Evolutionary conservation across 2,888 invertebrate species (phyloP).

Genomic region (Metopia argyrocephala): DNA sequence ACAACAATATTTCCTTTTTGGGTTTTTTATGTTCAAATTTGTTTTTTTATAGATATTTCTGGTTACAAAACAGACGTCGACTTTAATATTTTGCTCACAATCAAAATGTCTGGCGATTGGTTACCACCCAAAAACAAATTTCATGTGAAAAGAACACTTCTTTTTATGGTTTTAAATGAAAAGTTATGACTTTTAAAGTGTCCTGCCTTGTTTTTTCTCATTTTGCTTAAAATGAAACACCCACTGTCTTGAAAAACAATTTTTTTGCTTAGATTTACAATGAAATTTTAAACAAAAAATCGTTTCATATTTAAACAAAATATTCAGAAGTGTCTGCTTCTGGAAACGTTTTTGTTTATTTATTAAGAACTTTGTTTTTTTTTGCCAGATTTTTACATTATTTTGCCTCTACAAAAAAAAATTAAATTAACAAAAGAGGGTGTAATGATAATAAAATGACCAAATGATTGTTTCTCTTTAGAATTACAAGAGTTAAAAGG

Average conservation of each 20-base stretch:
- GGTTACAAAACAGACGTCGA: not conserved
- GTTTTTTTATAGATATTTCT: not conserved
- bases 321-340: no score
- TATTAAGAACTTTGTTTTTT: conserved; percentile 17
- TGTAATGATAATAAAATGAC: no score
- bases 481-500: no score
- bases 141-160: conserved; percentile 26
- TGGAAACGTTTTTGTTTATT: conserved; percentile 18
- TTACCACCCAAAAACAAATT: not conserved
- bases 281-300: conserved; percentile 46
- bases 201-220: conserved; percentile 20
- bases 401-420: not conserved
- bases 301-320: conserved; percentile 50
- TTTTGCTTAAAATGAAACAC: not conserved
- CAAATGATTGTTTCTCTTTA: no score
- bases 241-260: conserved; percentile 43
- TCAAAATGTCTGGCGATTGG: no score
- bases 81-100: not conserved
- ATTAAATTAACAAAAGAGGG: conserved; percentile 24
- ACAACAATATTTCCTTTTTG: no score
- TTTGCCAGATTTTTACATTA: conserved; percentile 22
- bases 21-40: conserved; percentile 48
- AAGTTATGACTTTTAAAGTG: conserved; percentile 66
- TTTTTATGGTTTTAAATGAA: conserved; percentile 65
- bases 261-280: conserved; percentile 51